These are phyloP conservation scores for Sarcophilus harrisii DNA, from an alignment of 2,797 vertebrate species.

Conservation along the genomic window DNA sequence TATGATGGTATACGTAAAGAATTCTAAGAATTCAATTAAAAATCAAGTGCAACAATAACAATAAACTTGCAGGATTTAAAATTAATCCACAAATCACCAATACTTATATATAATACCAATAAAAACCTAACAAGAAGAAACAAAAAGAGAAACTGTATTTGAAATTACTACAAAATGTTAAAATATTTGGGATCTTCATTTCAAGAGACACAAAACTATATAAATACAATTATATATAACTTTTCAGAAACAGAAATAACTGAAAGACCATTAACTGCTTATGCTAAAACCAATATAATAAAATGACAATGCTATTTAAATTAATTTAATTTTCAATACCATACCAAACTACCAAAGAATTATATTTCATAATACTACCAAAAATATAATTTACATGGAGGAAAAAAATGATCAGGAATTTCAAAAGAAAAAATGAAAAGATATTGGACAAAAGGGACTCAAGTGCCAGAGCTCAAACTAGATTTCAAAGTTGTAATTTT, in stretches of 20 bases:
- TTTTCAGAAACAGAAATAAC: not conserved
- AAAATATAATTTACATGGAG: not conserved
- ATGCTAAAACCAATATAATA: not conserved
- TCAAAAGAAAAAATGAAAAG: not conserved
- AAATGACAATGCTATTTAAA: not conserved
- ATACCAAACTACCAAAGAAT: not conserved
- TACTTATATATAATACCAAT: not conserved
- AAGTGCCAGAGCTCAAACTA: not conserved
- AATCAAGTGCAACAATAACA: not conserved
- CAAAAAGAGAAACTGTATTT: not conserved
- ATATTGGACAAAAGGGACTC: not conserved
- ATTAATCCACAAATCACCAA: not conserved
- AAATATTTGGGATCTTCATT: not conserved
- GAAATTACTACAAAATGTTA: not conserved
- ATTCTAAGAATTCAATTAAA: not conserved
- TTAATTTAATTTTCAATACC: not conserved
- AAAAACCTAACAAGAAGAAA: not conserved
- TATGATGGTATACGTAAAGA: not conserved
- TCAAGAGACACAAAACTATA: not conserved
- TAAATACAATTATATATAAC: not conserved
- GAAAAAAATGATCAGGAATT: not conserved
- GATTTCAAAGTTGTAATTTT: not conserved
- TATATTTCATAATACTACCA: not conserved
- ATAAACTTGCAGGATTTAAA: not conserved
- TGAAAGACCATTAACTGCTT: not conserved